Base-by-base conservation (phyloP, 1,140 invertebrate genomes). In the Macrotrachela quadricornifera region DNA sequence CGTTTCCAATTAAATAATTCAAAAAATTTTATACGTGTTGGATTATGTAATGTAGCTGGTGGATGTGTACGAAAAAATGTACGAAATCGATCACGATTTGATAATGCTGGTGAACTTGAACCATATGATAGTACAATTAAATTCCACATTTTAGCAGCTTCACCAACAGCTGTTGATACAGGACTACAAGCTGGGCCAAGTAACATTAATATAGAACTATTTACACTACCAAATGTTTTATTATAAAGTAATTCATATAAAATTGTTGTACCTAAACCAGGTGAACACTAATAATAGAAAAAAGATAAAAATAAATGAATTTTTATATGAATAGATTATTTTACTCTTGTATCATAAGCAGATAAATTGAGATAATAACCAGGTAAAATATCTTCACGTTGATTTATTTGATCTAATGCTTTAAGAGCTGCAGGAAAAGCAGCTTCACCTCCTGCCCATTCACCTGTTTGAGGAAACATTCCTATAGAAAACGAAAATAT, bases 71-170 rank as follows among this genome's bases (percentile, higher is more conserved):
- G 78, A 71, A 97, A 99, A 49, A 99, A 76, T 2, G 91, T 97
- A 6, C 90, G 90, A 72, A 99, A 99, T 49, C 94, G 76, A 58
- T 85, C 81, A 42, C 91, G 76, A 73, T 97, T 90, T 6, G 91
- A 95, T n/a, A 99, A 71, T 1, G 92, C 92, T 9, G 92, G 92
- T 18, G 88, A 95, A 62, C 86, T 92, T 1, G 90, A 90, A 18
- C 92, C 92, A 68, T 96, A 99, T 60, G 90, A 95, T 75, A 96
- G 90, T 72, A 97, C 92, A 63, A 97, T 82, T 42, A 99, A 75
- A 73, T 99, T 97, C 91, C 92, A 99, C 84, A 96, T 95, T 73
- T 92, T 94, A 30, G 92, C 91, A 37, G 91, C 87, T 73, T 97
- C 91, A 0, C 91, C 91, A 1, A 99, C 87, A 44, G 91, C 94